These are phyloP conservation scores for Coptotermes formosanus DNA, from an alignment of 1,140 invertebrate species.

Conservation along the genomic window DNA sequence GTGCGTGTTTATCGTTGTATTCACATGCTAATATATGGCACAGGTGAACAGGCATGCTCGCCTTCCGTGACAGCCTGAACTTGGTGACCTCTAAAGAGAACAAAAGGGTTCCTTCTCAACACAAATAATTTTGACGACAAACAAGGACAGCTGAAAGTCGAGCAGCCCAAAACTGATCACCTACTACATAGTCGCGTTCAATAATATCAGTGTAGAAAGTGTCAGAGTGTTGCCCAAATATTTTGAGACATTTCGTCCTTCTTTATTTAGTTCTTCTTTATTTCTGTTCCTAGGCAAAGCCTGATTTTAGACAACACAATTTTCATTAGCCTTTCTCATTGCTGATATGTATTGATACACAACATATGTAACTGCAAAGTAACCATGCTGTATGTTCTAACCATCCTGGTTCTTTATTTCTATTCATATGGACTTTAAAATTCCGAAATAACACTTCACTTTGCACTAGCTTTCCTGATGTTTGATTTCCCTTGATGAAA, in stretches of 20 bases:
- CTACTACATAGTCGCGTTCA: not conserved
- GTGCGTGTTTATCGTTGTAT: not conserved
- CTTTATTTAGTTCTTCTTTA: not conserved
- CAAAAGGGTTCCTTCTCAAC: not conserved
- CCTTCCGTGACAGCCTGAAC: not conserved
- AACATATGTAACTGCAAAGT: too few relatives aligned
- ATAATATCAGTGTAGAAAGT: not conserved
- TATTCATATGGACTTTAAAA: too few relatives aligned
- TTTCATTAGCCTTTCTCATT: too few relatives aligned
- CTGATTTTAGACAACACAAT: too few relatives aligned
- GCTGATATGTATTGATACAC: too few relatives aligned
- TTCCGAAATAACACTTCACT: too few relatives aligned
- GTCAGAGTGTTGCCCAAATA: not conserved
- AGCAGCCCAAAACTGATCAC: not conserved
- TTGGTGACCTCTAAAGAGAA: not conserved
- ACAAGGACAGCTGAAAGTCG: constrained; percentile 10
- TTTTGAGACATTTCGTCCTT: not conserved
- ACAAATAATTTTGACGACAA: constrained; percentile 8
- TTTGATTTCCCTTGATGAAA: too few relatives aligned
- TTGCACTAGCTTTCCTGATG: too few relatives aligned
- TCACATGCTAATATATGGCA: not conserved
- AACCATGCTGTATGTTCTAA: too few relatives aligned
- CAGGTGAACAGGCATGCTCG: not conserved
- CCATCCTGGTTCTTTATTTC: too few relatives aligned
- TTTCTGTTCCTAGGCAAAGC: not conserved